Conservation (phyloP, 1,140 invertebrate genomes). For the Pogonognathellus flavescens region DNA sequence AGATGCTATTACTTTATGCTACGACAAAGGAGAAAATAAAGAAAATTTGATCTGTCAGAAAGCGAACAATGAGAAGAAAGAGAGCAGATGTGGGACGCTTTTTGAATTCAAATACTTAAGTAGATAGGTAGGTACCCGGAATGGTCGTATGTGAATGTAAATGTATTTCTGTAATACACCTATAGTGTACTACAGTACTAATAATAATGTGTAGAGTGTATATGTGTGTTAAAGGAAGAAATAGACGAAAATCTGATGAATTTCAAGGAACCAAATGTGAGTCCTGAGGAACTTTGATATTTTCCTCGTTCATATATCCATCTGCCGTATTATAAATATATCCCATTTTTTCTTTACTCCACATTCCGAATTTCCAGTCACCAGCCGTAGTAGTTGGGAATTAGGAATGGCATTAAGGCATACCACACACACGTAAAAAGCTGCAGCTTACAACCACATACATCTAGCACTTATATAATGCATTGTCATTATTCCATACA, state of each 20-base stretch:
- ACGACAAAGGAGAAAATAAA: not conserved
- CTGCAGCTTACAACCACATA: too few species aligned
- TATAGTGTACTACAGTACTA: not conserved
- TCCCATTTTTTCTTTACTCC: too few species aligned
- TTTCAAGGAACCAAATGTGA: not conserved
- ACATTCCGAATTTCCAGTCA: too few species aligned
- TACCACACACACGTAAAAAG: too few species aligned
- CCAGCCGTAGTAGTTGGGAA: too few species aligned
- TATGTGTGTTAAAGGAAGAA: not conserved
- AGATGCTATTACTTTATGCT: slow-evolving; percentile 1
- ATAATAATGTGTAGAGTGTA: not conserved
- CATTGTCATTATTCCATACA: too few species aligned
- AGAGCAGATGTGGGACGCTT: slow-evolving; percentile 22
- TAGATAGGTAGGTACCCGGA: too few species aligned
- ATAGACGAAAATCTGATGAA: slow-evolving; percentile 22
- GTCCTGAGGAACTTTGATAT: slow-evolving; percentile 26
- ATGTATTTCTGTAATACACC: not conserved
- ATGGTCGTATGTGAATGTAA: not conserved
- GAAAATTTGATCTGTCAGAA: slow-evolving; percentile 35
- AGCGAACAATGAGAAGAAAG: slow-evolving; percentile 35
- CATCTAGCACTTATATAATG: too few species aligned
- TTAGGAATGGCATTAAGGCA: too few species aligned
- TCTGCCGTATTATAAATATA: too few species aligned
- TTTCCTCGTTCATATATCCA: not conserved
- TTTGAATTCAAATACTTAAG: too few species aligned